Conservation (phyloP, 2,888 invertebrate species). For the Taphrorychus bicolor region DNA sequence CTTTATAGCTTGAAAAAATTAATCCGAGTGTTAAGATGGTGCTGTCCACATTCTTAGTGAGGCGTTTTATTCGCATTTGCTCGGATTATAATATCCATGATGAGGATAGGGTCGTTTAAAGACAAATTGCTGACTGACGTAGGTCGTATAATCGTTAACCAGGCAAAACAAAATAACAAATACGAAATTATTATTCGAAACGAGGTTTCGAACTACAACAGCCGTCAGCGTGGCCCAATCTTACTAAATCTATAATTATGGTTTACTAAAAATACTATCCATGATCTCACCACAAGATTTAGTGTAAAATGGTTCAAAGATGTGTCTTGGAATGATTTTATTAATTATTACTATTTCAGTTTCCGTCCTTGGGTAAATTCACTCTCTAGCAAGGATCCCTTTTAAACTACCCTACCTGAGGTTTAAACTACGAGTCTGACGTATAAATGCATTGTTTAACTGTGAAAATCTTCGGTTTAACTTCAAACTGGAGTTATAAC, state of each 20-base stretch:
- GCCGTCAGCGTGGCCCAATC: neutral
- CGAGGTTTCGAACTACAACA: neutral
- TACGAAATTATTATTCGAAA: neutral
- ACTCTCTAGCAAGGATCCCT: too few relatives aligned
- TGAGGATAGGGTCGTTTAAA: neutral
- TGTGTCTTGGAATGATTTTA: neutral
- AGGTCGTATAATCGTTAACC: neutral
- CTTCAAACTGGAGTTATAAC: too few relatives aligned
- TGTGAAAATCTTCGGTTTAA: too few relatives aligned
- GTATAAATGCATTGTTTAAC: too few relatives aligned
- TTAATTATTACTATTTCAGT: too few relatives aligned
- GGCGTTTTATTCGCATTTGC: too few relatives aligned
- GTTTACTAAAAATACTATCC: slow-evolving; percentile 29
- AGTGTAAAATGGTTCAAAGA: slow-evolving; percentile 4
- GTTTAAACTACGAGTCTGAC: too few relatives aligned
- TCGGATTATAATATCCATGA: neutral
- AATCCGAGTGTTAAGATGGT: neutral
- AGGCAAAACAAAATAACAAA: neutral
- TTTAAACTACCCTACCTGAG: too few relatives aligned
- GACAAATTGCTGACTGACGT: neutral
- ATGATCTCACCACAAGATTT: slow-evolving; percentile 27
- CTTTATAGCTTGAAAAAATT: neutral
- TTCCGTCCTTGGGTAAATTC: too few relatives aligned
- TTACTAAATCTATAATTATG: slow-evolving; percentile 23
- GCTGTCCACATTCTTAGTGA: neutral